phyloP scores from a whole-genome alignment of 2,888 invertebrate species.

The Rhopalosiphum nymphaeae region DNA sequence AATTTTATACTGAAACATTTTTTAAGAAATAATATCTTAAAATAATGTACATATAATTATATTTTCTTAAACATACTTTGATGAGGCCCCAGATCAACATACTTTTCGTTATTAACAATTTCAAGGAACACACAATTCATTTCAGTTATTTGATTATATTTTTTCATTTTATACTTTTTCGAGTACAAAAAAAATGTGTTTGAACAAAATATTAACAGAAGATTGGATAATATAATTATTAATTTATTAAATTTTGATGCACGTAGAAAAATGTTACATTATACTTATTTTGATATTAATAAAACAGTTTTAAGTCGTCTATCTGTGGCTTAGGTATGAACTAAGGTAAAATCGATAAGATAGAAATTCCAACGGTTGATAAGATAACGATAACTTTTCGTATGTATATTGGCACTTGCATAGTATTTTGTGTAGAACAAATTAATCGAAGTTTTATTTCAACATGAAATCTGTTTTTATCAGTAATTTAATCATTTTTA shows the following conservation, averaged over 20 bases:
- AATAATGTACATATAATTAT: not conserved
- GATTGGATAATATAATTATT: not conserved
- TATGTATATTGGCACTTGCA: not conserved
- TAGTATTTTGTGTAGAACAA: not conserved
- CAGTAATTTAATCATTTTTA: not conserved
- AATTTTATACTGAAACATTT: not conserved
- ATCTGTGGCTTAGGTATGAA: not conserved
- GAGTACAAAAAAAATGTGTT: not conserved
- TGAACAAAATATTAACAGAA: not conserved
- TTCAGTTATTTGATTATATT: not conserved
- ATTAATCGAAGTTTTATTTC: not conserved
- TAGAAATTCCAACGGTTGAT: not conserved
- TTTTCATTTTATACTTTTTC: not conserved
- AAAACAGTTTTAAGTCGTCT: not conserved
- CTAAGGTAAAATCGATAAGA: not conserved
- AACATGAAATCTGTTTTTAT: not conserved
- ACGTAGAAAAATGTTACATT: not conserved
- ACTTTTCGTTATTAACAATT: not conserved
- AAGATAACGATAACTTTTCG: not conserved
- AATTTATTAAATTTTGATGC: not conserved
- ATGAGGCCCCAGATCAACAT: not conserved
- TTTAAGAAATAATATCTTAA: too few relatives aligned
- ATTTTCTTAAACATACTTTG: not conserved
- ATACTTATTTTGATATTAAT: not conserved
- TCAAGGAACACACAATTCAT: not conserved